These are phyloP conservation scores for Drosophila sproati DNA, from an alignment of 1,140 invertebrate species.

Conservation along the genomic window DNA sequence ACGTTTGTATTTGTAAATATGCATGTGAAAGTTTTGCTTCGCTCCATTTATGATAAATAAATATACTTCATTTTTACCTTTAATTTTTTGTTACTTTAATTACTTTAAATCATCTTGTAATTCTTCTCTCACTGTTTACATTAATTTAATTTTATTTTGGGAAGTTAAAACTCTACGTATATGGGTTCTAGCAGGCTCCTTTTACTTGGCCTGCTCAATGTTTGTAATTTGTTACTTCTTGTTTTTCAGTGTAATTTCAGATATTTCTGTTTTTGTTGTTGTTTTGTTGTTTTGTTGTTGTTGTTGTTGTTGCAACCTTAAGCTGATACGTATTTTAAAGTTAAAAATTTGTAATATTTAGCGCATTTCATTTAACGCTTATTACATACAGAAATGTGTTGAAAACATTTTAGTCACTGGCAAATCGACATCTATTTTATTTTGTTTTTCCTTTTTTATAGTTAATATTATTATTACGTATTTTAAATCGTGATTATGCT, in stretches of 20 bases:
- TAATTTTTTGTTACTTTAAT: constrained; percentile 23
- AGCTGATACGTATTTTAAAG: constrained; percentile 79
- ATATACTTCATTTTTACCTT: constrained; percentile 45
- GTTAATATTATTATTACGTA: constrained; percentile 74
- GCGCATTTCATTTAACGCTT: constrained; percentile 23
- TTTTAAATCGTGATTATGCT: constrained; percentile 83
- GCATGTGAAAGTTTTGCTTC: constrained; percentile 51
- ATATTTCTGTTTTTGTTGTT: constrained; percentile 17
- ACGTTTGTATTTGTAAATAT: constrained; percentile 62
- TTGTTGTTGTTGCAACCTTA: constrained; percentile 74
- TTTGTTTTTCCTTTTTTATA: constrained; percentile 34
- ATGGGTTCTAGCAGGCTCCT: constrained; percentile 56
- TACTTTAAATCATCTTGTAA: constrained; percentile 8
- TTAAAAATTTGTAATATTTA: constrained; percentile 54
- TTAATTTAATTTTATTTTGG: constrained; percentile 66
- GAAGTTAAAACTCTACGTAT: constrained; percentile 80
- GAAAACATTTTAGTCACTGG: constrained; percentile 73
- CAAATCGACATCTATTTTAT: constrained; percentile 65
- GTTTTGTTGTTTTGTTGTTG: constrained; percentile 58
- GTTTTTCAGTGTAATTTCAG: constrained; percentile 1
- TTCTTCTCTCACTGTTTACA: constrained; percentile 8
- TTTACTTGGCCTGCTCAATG: constrained; percentile 11
- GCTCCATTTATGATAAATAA: constrained; percentile 63
- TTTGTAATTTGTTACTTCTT: constrained; percentile 1
- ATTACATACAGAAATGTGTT: constrained; percentile 37